Evolutionary conservation across 1,140 invertebrate species (phyloP), one percentile per base, ranked within the genome.

Genomic region (Drosophila teissieri): DNA sequence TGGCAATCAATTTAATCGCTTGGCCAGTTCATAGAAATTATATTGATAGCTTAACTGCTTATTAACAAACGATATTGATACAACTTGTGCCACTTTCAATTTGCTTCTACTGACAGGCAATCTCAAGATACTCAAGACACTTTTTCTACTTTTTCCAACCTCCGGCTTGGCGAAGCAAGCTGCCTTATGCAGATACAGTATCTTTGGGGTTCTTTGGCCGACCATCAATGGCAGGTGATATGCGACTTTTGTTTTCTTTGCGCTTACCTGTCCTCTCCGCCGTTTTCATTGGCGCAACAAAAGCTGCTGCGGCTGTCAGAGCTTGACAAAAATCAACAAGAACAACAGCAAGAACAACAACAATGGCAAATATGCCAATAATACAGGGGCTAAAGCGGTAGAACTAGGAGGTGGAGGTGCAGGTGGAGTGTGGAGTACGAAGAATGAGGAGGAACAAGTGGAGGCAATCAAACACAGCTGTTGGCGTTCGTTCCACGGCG

Each of bases 401-500:
- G 34, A 44, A 40, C 34, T 40, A 7, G 49, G 46, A 17, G 27
- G n/a, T n/a, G n/a, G n/a, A n/a, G n/a, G n/a, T n/a, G n/a, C n/a
- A n/a, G n/a, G n/a, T n/a, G n/a, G n/a, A n/a, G n/a, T n/a, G n/a
- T n/a, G n/a, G 8, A 34, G 27, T 51, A 36, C 10, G 15, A 19
- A 7, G 49, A 52, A 15, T 7, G 48, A 34, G 34, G 57, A 67
- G 57, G 57, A 48, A 39, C 57, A 60, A 51, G 57, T 61, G 57
- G 57, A n/a, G 64, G 64, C 61, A 68, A 68, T 68, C 64, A 65
- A 68, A 68, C 61, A 63, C 64, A 68, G 64, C 64, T 68, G 64
- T 68, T 67, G 62, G 62, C 62, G 42, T 36, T 64, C 46, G 22
- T 46, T 57, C 45, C 39, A 44, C 42, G 63, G 57, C 63, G 56